phyloP scores from a whole-genome alignment of 2,797 vertebrate genomes.

The Micrastur ruficollis region DNA sequence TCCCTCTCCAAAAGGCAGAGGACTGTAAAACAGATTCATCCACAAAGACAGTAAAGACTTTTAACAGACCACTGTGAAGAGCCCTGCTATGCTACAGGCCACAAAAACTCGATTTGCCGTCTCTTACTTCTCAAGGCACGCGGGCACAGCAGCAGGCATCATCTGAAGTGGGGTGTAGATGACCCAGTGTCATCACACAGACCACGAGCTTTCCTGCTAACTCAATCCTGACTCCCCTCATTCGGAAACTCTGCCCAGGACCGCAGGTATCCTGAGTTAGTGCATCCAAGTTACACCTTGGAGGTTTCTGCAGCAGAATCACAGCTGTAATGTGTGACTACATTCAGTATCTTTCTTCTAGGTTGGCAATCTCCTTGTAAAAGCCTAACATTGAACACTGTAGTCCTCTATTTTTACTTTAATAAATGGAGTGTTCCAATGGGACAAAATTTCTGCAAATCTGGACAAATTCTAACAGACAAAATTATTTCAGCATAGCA shows the following conservation, averaged over 20 bases:
- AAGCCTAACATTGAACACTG: neutral
- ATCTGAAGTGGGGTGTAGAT: neutral
- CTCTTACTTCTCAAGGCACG: neutral
- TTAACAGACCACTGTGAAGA: neutral
- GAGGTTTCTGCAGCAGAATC: neutral
- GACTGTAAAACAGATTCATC: neutral
- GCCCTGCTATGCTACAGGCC: neutral
- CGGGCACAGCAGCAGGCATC: neutral
- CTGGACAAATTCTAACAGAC: neutral
- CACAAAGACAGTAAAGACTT: neutral
- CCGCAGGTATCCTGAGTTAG: neutral
- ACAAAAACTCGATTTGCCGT: neutral
- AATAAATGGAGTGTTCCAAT: neutral
- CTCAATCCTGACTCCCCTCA: rapidly evolving
- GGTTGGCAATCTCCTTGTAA: neutral
- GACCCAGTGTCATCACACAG: neutral
- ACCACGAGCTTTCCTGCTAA: neutral
- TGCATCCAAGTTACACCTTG: neutral
- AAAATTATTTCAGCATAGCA: neutral
- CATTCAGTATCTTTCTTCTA: neutral
- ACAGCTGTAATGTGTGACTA: neutral
- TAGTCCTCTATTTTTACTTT: neutral
- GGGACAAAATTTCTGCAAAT: neutral
- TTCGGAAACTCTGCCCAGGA: neutral
- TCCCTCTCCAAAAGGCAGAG: neutral